Evolutionary conservation across 2,888 invertebrate species (phyloP), one percentile per base, ranked within the genome.

Genomic region (Tenthredo notha): DNA sequence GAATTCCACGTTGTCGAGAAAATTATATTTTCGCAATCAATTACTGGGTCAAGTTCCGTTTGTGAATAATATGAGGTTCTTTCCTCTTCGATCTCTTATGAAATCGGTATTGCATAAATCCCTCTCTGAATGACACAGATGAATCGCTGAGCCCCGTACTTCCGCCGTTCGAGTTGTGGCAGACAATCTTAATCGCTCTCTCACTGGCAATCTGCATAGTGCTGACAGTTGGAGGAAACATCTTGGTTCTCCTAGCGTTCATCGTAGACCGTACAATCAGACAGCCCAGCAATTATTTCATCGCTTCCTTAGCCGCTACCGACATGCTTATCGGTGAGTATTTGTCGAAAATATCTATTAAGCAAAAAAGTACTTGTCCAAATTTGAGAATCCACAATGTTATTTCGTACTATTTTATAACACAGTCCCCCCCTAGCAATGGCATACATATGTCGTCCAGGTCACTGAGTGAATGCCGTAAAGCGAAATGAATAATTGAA

Each of bases 211-310:
- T 98, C 87, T 98, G 98, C 92, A 98, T 98, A 89, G 95, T 99
- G 72, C 95, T 99, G 88, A 99, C 99, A 0, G 97, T 99, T 86
- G 97, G 97, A 87, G 99, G 99, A 84, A 99, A 99, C 93, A 97
- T 99, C 84, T 95, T 99, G 87, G 99, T 99, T 85, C 95, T 99
- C 84, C 94, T 99, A 89, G 98, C 99, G 74, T 99, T 99, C 94
- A 97, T 98, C 87, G 98, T 99, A 70, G 99, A 99, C 94, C 95
- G 98, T 86, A 97, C 97, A 88, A 98, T 98, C 90, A 95, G 99
- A 85, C 99, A 99, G 92, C 99, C 99, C 43, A 99, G 99, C 94
- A 99, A 99, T 95, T 99, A 99, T 94, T 99, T 99, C 95, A 99
- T 99, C 88, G 99, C 99, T 10, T 99, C 99, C 0, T 95, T 99